A percentile compares a stretch with the other conserved stretches of the same genome.
Evolutionary conservation across 1,140 invertebrate genomes (phyloP).

Genomic region (Drosophila biarmipes): DNA sequence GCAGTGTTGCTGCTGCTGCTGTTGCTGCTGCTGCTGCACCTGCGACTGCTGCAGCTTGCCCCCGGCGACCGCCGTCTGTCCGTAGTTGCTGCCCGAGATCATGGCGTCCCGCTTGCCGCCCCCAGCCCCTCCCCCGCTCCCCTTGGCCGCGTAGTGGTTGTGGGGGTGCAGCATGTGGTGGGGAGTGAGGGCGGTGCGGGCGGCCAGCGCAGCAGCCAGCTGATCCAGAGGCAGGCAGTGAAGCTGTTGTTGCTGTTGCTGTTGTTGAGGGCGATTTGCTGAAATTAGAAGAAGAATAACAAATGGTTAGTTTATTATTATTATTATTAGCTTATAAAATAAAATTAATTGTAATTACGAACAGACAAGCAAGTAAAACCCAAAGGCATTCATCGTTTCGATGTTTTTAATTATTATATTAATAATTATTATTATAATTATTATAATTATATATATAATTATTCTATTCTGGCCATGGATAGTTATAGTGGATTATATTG

Average conservation of each 20-base stretch:
- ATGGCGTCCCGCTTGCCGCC: conserved; percentile 81
- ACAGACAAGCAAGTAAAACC: too few relatives aligned
- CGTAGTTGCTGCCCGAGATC: conserved; percentile 75
- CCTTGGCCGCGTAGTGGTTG: conserved; percentile 62
- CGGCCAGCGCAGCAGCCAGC: conserved; percentile 70
- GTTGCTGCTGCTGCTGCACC: conserved; percentile 29
- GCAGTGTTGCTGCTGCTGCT: conserved; percentile 64
- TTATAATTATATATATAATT: too few relatives aligned
- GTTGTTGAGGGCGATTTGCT: neutral
- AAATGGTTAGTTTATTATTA: too few relatives aligned
- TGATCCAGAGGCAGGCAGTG: conserved; percentile 78
- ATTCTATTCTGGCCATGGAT: too few relatives aligned
- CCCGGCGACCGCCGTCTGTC: conserved; percentile 41
- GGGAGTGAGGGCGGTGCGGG: conserved; percentile 81
- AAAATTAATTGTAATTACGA: too few relatives aligned
- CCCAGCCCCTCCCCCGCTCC: conserved; percentile 32
- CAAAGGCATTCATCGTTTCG: too few relatives aligned
- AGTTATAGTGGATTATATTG: too few relatives aligned
- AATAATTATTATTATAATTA: too few relatives aligned
- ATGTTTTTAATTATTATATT: too few relatives aligned
- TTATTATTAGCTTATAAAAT: too few relatives aligned
- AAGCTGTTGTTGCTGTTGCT: conserved; percentile 50
- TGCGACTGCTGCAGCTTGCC: conserved; percentile 38
- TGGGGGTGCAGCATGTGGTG: conserved; percentile 78
- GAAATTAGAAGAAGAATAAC: neutral